Percentiles rank a stretch among this genome's conserved stretches.
These are phyloP conservation scores for Hofmannophila pseudospretella DNA, from an alignment of 2,888 invertebrate species.

Conservation along the genomic window DNA sequence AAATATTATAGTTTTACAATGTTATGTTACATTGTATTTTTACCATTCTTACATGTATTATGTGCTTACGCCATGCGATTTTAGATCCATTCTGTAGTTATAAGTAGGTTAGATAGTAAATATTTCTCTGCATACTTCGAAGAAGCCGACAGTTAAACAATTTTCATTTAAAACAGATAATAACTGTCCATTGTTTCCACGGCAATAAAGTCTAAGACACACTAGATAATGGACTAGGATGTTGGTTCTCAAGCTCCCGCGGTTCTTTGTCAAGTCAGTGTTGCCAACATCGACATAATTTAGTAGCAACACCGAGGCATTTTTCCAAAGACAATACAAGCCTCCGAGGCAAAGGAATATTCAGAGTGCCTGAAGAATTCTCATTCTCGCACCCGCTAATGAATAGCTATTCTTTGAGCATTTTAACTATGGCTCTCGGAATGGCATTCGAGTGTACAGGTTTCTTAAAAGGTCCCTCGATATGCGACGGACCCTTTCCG, in stretches of 20 bases:
- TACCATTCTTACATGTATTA: too few relatives aligned
- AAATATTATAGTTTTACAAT: too few relatives aligned
- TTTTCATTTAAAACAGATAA: conserved; percentile 4
- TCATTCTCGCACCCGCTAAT: conserved; percentile 77
- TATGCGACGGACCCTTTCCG: conserved; percentile 73
- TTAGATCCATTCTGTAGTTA: too few relatives aligned
- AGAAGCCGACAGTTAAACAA: conserved; percentile 7
- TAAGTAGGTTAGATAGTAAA: too few relatives aligned
- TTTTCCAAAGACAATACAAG: conserved; percentile 76
- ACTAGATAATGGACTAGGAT: conserved; percentile 55
- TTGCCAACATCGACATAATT: conserved; percentile 63
- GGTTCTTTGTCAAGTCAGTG: conserved; percentile 34
- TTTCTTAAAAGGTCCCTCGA: conserved; percentile 74
- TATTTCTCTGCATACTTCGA: background rate
- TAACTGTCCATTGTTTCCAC: conserved; percentile 7
- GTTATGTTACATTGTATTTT: too few relatives aligned
- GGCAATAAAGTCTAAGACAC: conserved; percentile 11
- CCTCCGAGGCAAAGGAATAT: conserved; percentile 64
- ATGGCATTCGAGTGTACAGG: conserved; percentile 75
- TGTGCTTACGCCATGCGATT: too few relatives aligned
- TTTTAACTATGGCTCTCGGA: conserved; percentile 75
- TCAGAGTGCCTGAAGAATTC: conserved; percentile 73
- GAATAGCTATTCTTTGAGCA: conserved; percentile 77
- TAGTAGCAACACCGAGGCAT: conserved; percentile 60
- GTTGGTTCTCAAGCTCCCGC: conserved; percentile 27